A percentile compares a stretch with the other conserved stretches of the same genome.
Conservation (phyloP, 2,888 invertebrate species). For the Clitarchus hookeri region DNA sequence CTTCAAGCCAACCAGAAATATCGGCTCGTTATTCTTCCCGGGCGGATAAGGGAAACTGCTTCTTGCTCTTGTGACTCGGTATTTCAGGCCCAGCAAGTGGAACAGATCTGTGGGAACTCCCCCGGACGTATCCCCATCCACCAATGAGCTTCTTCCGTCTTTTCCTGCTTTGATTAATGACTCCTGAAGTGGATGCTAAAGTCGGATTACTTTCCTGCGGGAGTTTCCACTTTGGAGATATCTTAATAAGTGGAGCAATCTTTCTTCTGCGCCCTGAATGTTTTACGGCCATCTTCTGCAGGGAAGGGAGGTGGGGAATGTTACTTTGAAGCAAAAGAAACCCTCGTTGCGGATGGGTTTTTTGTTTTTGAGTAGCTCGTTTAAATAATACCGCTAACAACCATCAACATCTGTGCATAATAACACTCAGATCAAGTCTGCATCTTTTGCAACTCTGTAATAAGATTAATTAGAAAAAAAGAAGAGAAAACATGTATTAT, state of each 20-base stretch:
- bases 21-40: slow-evolving; percentile 1
- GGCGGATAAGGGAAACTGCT: not conserved
- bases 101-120: not conserved
- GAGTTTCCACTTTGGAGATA: not conserved
- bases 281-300: not conserved
- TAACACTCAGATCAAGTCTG: no score
- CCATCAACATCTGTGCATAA: no score
- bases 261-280: not conserved
- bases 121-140: not conserved
- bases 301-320: not conserved
- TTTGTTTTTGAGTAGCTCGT: not conserved
- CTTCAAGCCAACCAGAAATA: not conserved
- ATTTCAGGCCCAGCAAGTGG: not conserved
- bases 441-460: no score
- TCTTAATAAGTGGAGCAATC: not conserved
- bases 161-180: not conserved
- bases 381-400: not conserved
- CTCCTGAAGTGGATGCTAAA: slow-evolving; percentile 8
- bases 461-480: no score
- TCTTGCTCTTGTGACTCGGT: not conserved
- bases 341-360: not conserved
- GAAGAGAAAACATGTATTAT: no score
- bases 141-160: not conserved
- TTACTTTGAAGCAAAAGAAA: not conserved
- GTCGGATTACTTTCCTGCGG: not conserved